phyloP scores from a whole-genome alignment of 2,113 vertebrate genomes.

The Eretmochelys imbricata region DNA sequence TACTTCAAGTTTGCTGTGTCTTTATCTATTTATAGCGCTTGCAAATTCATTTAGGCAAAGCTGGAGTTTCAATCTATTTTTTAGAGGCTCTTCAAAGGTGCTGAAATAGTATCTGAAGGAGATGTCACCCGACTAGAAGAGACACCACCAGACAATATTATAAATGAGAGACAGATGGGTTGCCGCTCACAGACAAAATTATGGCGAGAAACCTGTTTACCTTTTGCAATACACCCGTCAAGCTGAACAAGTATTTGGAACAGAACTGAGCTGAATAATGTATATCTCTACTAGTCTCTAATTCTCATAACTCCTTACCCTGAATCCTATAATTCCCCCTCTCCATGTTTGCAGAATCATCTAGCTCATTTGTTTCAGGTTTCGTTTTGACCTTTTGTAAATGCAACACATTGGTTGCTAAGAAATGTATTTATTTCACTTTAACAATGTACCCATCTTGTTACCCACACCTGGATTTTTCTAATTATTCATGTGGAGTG shows the following conservation, averaged over 20 bases:
- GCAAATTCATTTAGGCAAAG: constrained; percentile 62
- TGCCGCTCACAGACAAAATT: constrained; percentile 55
- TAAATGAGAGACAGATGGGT: constrained; percentile 60
- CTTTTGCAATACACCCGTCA: constrained; percentile 33
- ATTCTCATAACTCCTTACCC: neutral
- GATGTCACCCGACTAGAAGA: constrained; percentile 46
- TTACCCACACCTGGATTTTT: neutral
- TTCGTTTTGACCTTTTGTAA: neutral
- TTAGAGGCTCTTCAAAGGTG: constrained; percentile 43
- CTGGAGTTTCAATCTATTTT: constrained; percentile 8
- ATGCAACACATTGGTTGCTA: fast-evolving
- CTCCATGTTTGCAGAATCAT: neutral
- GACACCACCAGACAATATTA: constrained; percentile 21
- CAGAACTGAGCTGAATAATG: constrained; percentile 41
- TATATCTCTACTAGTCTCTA: neutral
- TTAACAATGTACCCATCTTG: neutral
- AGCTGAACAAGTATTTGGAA: constrained; percentile 37
- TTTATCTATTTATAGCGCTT: constrained; percentile 60
- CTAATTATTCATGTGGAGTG: neutral
- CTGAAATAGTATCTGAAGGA: constrained; percentile 54
- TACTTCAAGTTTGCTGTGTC: constrained; percentile 60
- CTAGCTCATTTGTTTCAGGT: neutral
- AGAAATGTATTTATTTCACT: neutral
- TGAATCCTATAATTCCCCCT: neutral
- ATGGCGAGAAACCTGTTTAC: constrained; percentile 51